Evolutionary conservation across 2,888 invertebrate genomes (phyloP).

Genomic region (Leucoptera coffeella): DNA sequence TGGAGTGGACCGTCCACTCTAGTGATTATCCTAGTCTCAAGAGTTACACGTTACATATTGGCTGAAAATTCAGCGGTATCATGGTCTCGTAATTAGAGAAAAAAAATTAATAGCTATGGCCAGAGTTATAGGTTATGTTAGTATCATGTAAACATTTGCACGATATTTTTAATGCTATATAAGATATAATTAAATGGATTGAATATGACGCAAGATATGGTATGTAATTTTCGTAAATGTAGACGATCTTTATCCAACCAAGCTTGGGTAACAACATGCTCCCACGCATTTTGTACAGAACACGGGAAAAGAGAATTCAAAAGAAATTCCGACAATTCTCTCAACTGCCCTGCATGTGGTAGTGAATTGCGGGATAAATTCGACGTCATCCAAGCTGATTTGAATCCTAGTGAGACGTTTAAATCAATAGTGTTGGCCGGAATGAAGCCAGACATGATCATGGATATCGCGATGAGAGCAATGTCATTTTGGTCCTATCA

Average conservation of each 20-base stretch:
- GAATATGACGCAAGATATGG: constrained; percentile 31
- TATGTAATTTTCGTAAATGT: constrained; percentile 49
- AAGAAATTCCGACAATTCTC: constrained; percentile 30
- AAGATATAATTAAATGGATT: neutral
- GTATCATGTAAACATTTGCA: constrained; percentile 2
- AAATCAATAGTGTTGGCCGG: constrained; percentile 48
- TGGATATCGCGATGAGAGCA: constrained; percentile 50
- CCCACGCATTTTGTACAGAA: constrained; percentile 49
- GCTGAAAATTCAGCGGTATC: too few species aligned
- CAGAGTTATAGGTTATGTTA: too few species aligned
- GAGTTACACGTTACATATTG: too few species aligned
- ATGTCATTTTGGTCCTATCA: constrained; percentile 52
- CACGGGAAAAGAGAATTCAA: constrained; percentile 45
- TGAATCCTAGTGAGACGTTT: constrained; percentile 43
- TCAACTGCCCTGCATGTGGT: constrained; percentile 45
- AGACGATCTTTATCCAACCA: constrained; percentile 33
- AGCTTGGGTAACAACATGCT: constrained; percentile 50
- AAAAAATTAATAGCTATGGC: too few species aligned
- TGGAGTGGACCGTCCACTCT: too few species aligned
- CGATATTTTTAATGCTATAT: neutral
- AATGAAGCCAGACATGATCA: constrained; percentile 44
- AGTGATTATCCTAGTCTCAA: too few species aligned
- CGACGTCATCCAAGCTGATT: constrained; percentile 46
- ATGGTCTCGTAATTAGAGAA: too few species aligned
- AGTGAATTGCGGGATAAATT: constrained; percentile 42